These are phyloP conservation scores for Pholis gunnellus DNA, from an alignment of 2,113 vertebrate species.

Conservation along the genomic window DNA sequence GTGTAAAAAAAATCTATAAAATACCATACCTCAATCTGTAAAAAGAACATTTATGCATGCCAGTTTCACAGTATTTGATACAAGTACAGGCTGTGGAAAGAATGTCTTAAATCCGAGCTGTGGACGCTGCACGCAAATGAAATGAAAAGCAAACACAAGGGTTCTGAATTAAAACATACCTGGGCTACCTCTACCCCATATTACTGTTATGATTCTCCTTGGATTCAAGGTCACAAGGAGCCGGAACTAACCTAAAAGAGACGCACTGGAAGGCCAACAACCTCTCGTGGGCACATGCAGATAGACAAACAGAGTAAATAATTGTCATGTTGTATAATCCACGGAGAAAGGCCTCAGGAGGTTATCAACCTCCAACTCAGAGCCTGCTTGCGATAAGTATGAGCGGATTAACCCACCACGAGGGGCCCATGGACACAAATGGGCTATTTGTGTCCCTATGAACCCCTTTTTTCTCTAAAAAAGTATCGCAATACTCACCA, in stretches of 20 bases:
- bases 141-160: slow-evolving; percentile 61
- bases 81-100: slow-evolving; percentile 56
- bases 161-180: slow-evolving; percentile 53
- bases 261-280: not conserved
- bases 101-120: slow-evolving; percentile 48
- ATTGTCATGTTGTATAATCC: not conserved
- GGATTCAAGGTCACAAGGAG: not conserved
- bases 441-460: not conserved
- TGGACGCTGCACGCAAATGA: slow-evolving; percentile 30
- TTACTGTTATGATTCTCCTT: slow-evolving; percentile 18
- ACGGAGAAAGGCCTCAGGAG: not conserved
- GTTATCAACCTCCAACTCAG: not conserved
- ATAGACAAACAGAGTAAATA: not conserved
- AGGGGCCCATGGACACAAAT: not conserved
- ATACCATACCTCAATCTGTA: slow-evolving; percentile 40
- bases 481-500: no score
- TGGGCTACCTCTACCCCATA: not conserved
- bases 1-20: slow-evolving; percentile 37
- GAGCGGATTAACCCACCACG: not conserved
- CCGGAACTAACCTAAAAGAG: slow-evolving; percentile 14
- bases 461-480: no score
- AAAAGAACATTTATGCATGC: slow-evolving; percentile 49
- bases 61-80: slow-evolving; percentile 56
- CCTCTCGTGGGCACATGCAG: not conserved
- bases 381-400: not conserved